These are phyloP conservation scores for Rhabdomys pumilio DNA, from an alignment of 2,797 vertebrate species.

Conservation along the genomic window DNA sequence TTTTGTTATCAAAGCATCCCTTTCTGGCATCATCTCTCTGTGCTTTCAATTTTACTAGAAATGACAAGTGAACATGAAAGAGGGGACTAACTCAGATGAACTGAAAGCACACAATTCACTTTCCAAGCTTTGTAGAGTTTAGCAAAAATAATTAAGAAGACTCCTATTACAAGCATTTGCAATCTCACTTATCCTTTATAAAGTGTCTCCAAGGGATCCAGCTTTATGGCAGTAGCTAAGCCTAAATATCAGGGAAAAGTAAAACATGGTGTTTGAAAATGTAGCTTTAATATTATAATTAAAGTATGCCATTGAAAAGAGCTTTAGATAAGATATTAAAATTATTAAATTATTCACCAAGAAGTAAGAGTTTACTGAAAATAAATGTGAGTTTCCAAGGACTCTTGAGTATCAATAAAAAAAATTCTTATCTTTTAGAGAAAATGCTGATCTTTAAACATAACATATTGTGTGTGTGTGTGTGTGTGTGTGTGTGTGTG, in stretches of 20 bases:
- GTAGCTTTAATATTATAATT: not conserved
- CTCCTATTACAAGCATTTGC: not conserved
- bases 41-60: constrained; percentile 42
- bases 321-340: not conserved
- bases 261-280: constrained; percentile 12
- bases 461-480: too few species aligned
- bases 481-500: too few species aligned
- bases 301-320: not conserved
- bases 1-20: not conserved
- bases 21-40: not conserved
- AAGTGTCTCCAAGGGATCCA: not conserved
- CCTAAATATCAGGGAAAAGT: constrained; percentile 3
- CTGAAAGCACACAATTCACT: not conserved
- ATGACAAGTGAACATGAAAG: not conserved
- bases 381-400: not conserved
- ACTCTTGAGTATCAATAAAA: not conserved
- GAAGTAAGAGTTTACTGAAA: constrained; percentile 17
- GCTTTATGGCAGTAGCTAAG: not conserved
- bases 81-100: not conserved
- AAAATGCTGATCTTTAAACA: not conserved
- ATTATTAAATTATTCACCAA: not conserved
- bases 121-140: constrained; percentile 4
- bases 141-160: not conserved
- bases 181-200: constrained; percentile 22
- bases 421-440: not conserved